Evolutionary conservation across 2,888 invertebrate species (phyloP).

Genomic region (Orthosia gracilis): DNA sequence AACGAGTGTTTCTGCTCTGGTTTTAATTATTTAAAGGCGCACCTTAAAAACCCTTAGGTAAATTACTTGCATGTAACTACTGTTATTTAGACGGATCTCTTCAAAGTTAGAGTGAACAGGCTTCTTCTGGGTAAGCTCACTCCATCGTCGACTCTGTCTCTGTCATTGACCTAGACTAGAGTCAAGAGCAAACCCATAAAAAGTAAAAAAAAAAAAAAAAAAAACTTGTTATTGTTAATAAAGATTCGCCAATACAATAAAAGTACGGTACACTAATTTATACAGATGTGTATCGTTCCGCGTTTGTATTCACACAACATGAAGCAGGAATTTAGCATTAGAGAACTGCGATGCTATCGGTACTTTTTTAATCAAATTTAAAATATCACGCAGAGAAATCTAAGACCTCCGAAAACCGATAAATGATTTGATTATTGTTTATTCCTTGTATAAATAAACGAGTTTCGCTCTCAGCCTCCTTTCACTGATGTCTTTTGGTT

Average conservation of each 20-base stretch:
- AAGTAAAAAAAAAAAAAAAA: no score
- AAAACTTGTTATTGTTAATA: conserved; percentile 17
- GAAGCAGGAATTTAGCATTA: conserved; percentile 45
- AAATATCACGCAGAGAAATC: conserved; percentile 82
- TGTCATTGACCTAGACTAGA: no score
- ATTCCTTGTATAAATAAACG: conserved; percentile 87
- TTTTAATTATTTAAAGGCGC: not conserved
- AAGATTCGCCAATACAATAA: conserved; percentile 30
- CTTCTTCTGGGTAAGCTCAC: no score
- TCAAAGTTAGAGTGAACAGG: no score
- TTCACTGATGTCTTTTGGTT: conserved; percentile 89
- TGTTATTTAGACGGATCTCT: no score
- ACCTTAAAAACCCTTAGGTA: no score
- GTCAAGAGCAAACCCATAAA: no score
- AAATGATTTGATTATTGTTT: conserved; percentile 88
- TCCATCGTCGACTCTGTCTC: no score
- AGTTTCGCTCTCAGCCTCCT: conserved; percentile 86
- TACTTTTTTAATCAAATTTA: conserved; percentile 79
- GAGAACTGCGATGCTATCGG: conserved; percentile 70
- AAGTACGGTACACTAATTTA: conserved; percentile 33
- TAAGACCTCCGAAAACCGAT: conserved; percentile 79
- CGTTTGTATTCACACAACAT: conserved; percentile 52
- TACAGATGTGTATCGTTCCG: conserved; percentile 37
- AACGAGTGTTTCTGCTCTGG: not conserved
- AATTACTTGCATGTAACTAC: no score